A percentile compares a stretch with the other conserved stretches of the same genome.
Conservation (phyloP, 2,113 vertebrate genomes). For the Buteo buteo region DNA sequence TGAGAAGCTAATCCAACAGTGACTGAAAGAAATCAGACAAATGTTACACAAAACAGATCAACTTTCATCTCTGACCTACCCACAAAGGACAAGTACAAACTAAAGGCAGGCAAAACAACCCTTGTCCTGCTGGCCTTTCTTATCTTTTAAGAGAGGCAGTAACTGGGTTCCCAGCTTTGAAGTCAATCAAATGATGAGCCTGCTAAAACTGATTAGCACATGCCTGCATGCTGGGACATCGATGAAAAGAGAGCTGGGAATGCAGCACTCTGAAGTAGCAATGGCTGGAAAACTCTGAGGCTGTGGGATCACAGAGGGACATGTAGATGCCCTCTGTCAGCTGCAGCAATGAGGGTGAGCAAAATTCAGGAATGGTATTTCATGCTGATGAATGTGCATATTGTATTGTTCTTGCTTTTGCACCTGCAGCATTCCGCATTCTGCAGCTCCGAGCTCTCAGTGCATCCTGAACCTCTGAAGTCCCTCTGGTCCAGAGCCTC, state of each 20-base stretch:
- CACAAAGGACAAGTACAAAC: not conserved
- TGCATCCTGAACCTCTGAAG: not conserved
- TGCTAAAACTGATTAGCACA: conserved; percentile 15
- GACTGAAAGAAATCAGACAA: conserved; percentile 30
- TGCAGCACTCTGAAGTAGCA: not conserved
- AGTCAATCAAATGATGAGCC: not conserved
- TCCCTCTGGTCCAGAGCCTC: accelerated
- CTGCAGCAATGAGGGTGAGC: not conserved
- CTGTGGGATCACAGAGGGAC: not conserved
- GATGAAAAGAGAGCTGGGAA: not conserved
- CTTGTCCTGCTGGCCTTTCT: not conserved
- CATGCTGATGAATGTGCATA: not conserved
- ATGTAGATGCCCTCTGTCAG: not conserved
- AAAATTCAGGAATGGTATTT: not conserved
- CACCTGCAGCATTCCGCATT: not conserved
- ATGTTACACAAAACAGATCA: not conserved
- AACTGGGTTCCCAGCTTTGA: conserved; percentile 17
- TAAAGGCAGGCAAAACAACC: conserved; percentile 17
- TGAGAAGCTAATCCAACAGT: not conserved
- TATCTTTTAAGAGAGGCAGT: not conserved
- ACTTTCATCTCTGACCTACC: conserved; percentile 15
- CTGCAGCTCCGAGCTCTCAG: not conserved
- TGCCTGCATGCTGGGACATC: not conserved
- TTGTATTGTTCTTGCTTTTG: not conserved
- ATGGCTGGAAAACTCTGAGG: not conserved